Evolutionary conservation across 2,113 vertebrate species (phyloP).

Genomic region (Ursus arctos): DNA sequence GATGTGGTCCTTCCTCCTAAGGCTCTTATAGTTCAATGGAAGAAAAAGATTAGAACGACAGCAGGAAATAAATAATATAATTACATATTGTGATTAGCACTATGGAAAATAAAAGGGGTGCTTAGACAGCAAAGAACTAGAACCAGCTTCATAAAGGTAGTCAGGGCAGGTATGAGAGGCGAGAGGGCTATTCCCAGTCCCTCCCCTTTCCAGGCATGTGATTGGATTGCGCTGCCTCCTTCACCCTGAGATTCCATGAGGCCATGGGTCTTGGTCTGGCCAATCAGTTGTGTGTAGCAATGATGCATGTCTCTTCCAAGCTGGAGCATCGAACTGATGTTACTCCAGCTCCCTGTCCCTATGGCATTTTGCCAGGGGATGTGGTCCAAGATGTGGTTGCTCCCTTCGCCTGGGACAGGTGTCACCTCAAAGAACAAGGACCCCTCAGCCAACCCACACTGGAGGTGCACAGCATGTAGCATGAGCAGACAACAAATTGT

Average conservation of each 20-base stretch:
- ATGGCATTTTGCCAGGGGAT: not conserved
- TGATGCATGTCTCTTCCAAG: not conserved
- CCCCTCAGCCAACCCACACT: not conserved
- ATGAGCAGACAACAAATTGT: not conserved
- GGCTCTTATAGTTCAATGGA: not conserved
- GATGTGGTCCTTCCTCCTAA: not conserved
- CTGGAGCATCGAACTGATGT: not conserved
- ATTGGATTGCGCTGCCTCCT: not conserved
- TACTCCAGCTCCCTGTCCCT: not conserved
- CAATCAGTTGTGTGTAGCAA: not conserved
- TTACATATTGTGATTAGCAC: not conserved
- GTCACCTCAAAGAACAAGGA: not conserved
- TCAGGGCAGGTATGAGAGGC: not conserved
- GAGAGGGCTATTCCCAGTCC: not conserved
- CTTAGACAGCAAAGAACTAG: not conserved
- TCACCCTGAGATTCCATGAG: not conserved
- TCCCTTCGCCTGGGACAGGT: not conserved
- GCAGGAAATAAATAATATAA: not conserved
- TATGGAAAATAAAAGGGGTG: not conserved
- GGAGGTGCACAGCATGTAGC: not conserved
- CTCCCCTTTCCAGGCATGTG: not conserved
- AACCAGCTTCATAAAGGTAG: not conserved
- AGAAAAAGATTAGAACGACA: conserved; percentile 16
- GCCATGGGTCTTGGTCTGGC: not conserved
- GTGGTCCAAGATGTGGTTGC: not conserved